phyloP scores from a whole-genome alignment of 2,113 vertebrate genomes.

The Cyphomyrus plagiostoma region DNA sequence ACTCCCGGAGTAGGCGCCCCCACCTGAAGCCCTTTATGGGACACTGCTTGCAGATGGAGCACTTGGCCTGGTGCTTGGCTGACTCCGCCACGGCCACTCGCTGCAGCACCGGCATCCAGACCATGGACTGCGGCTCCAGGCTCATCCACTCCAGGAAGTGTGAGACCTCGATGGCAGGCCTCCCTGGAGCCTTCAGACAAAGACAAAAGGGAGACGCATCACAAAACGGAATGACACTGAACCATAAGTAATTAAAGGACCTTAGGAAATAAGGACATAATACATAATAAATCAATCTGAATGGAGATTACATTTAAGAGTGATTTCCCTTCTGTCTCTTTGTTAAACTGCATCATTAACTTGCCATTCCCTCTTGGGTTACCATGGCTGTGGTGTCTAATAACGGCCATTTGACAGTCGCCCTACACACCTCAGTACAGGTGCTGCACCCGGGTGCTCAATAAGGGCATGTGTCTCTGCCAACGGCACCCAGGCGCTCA shows the following conservation, averaged over 20 bases:
- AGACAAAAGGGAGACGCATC: background rate
- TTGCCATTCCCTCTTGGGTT: background rate
- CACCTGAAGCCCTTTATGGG: slow-evolving; percentile 80
- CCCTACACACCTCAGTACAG: background rate
- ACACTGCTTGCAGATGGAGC: slow-evolving; percentile 70
- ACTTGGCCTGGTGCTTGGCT: slow-evolving; percentile 76
- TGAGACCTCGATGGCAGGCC: slow-evolving; percentile 59
- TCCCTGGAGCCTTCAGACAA: slow-evolving; percentile 61
- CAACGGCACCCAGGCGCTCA: background rate
- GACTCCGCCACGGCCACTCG: slow-evolving; percentile 67
- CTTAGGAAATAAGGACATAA: background rate
- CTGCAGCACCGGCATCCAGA: slow-evolving; percentile 74
- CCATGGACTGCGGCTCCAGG: slow-evolving; percentile 75
- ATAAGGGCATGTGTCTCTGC: background rate
- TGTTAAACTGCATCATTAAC: slow-evolving; percentile 14
- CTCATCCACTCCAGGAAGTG: slow-evolving; percentile 78
- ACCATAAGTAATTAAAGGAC: background rate
- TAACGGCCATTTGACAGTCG: background rate
- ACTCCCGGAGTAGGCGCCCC: background rate
- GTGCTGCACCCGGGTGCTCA: background rate
- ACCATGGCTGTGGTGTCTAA: background rate
- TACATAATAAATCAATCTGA: slow-evolving; percentile 5
- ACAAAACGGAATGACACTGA: background rate
- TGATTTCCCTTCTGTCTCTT: background rate
- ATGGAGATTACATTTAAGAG: slow-evolving; percentile 9